Base-by-base conservation (phyloP, 2,113 vertebrate species). In the Carlito syrichta region DNA sequence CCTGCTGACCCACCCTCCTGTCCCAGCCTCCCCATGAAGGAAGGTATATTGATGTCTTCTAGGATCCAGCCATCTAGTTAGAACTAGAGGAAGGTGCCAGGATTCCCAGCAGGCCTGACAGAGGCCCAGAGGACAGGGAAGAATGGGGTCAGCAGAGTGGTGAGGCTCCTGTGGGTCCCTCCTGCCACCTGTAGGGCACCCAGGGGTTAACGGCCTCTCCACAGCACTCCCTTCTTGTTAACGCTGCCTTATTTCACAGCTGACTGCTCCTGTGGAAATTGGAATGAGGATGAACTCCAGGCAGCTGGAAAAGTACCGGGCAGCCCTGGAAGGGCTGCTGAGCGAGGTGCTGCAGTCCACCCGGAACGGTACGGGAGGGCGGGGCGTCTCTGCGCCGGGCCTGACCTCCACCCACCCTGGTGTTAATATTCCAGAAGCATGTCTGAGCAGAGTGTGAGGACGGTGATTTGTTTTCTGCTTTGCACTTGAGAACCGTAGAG, bases 221-320 rank as follows among this genome's bases (percentile, higher is more conserved):
- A 50, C 77, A 19, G 40, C 43, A 86, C 82, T 97, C 91, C 54
- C 97, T 63, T 40, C 85, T 68, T 92, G 89, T 87, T 98, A 97
- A 97, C 89, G 71, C 56, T 74, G 83, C 81, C 86, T 98, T 97
- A 96, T 91, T 98, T 98, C 96, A 94, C 97, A 98, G 98, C 66
- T 97, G 68, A 97, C 96, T 97, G 97, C 97, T 94, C 98, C 98
- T 32, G 73, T 91, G 87, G 98, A 98, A 96, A 97, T 96, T 76
- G 92, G 98, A 97, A 93, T 96, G 85, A 96, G 97, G 97, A 97
- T 98, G 97, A 98, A 97, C 63, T 96, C 97, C 86, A 97, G 91
- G 96, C 98, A 98, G 97, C 97, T 98, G 97, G 98, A 98, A 98
- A 98, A 98, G 91, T 97, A 98, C 96, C 95, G 68, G 96, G 96